phyloP scores from a whole-genome alignment of 2,797 vertebrate genomes.

The Loris lydekkerianus region DNA sequence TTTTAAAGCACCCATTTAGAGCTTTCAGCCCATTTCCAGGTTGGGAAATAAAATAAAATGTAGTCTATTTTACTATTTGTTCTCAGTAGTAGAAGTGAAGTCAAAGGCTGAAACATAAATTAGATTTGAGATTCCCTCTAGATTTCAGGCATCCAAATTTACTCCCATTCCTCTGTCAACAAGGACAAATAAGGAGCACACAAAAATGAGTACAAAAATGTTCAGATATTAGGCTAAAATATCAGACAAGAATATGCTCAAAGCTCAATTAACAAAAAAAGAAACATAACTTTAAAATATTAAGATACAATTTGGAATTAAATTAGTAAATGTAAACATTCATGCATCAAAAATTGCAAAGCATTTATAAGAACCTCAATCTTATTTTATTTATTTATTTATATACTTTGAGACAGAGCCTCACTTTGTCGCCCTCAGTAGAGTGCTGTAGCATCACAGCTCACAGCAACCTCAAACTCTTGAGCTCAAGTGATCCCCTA shows the following conservation, averaged over 20 bases:
- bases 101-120: constrained; percentile 64
- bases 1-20: constrained; percentile 39
- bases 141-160: constrained; percentile 52
- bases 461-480: no score
- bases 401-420: no score
- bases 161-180: constrained; percentile 3
- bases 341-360: constrained; percentile 38
- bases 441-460: no score
- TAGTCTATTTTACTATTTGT: constrained; percentile 47
- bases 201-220: constrained; percentile 63
- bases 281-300: constrained; percentile 53
- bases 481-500: no score
- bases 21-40: neutral
- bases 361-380: constrained; percentile 40
- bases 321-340: constrained; percentile 55
- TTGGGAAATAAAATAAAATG: constrained; percentile 45
- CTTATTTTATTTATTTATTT: constrained; percentile 12
- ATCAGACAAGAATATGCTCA: constrained; percentile 9
- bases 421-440: no score
- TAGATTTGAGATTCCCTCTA: neutral
- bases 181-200: neutral
- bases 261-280: constrained; percentile 58
- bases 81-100: constrained; percentile 35
- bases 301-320: constrained; percentile 48
- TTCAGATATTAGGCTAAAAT: constrained; percentile 62